A percentile compares a stretch with the other conserved stretches of the same genome.
These are phyloP conservation scores for Meloidogyne chitwoodi DNA, from an alignment of 1,140 invertebrate species.

Conservation along the genomic window DNA sequence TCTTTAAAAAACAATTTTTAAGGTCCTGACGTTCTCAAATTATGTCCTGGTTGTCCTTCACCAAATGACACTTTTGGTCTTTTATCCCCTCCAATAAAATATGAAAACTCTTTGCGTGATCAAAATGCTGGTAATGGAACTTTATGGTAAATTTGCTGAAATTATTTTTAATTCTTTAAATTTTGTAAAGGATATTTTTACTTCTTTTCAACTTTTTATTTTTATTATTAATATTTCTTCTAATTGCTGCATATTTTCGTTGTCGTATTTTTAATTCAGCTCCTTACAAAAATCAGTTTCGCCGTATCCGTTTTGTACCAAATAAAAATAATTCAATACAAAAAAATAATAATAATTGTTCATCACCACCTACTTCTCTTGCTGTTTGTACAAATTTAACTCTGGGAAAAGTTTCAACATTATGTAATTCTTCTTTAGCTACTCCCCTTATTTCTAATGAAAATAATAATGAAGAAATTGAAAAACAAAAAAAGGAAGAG, in stretches of 20 bases:
- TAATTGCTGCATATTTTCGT: background rate
- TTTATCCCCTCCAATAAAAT: background rate
- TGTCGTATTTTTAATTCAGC: background rate
- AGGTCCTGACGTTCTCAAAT: constrained; percentile 15
- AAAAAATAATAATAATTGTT: background rate
- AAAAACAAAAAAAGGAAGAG: background rate
- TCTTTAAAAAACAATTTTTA: background rate
- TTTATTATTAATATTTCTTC: constrained; percentile 9
- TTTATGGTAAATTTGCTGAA: background rate
- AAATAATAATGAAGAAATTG: background rate
- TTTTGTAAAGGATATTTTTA: constrained; percentile 1
- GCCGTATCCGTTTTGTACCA: constrained; percentile 5
- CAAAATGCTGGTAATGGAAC: background rate
- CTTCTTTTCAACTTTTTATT: constrained; percentile 7
- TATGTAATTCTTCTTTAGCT: background rate
- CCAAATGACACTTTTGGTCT: background rate
- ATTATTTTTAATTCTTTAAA: constrained; percentile 16
- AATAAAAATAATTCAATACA: background rate
- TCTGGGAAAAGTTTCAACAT: background rate
- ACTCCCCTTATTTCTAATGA: constrained; percentile 5
- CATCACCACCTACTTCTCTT: constrained; percentile 10
- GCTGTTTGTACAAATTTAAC: constrained; percentile 9
- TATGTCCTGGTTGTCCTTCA: background rate
- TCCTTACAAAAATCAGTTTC: constrained; percentile 6
- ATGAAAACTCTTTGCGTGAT: background rate